These are phyloP conservation scores for Lithophane ornitopus DNA, from an alignment of 2,888 invertebrate genomes.

Conservation along the genomic window DNA sequence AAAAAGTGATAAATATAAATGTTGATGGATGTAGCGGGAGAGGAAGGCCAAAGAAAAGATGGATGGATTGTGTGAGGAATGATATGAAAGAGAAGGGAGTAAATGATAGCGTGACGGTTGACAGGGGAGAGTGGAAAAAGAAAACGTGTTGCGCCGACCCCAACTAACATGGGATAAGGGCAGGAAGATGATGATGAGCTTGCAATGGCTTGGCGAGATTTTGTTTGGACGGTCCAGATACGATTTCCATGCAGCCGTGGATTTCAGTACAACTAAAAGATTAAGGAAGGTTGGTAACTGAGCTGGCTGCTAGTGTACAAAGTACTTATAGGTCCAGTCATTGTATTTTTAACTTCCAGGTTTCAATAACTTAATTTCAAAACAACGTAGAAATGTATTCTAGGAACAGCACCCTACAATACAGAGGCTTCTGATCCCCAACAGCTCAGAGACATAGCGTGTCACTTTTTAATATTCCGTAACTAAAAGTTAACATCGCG, in stretches of 20 bases:
- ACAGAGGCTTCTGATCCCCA: neutral
- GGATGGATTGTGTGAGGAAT: too few relatives aligned
- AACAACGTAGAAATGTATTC: neutral
- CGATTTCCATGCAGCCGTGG: neutral
- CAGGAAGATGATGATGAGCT: too few relatives aligned
- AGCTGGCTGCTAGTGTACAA: neutral
- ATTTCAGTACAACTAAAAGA: neutral
- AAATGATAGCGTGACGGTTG: too few relatives aligned
- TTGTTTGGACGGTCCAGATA: neutral
- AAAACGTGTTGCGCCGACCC: too few relatives aligned
- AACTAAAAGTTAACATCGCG: constrained; percentile 46
- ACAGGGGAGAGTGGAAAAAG: too few relatives aligned
- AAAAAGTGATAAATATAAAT: too few relatives aligned
- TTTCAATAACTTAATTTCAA: neutral
- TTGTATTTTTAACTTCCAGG: neutral
- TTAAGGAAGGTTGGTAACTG: neutral
- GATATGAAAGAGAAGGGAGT: too few relatives aligned
- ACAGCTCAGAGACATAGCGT: neutral
- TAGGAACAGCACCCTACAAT: neutral
- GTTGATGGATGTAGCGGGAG: too few relatives aligned
- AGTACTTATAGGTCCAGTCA: neutral
- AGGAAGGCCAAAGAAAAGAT: too few relatives aligned
- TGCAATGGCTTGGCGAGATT: neutral
- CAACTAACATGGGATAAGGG: too few relatives aligned
- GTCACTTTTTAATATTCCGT: constrained; percentile 33